Conservation (phyloP, 2,888 invertebrate genomes). For the Scaptomyza caliginosa region DNA sequence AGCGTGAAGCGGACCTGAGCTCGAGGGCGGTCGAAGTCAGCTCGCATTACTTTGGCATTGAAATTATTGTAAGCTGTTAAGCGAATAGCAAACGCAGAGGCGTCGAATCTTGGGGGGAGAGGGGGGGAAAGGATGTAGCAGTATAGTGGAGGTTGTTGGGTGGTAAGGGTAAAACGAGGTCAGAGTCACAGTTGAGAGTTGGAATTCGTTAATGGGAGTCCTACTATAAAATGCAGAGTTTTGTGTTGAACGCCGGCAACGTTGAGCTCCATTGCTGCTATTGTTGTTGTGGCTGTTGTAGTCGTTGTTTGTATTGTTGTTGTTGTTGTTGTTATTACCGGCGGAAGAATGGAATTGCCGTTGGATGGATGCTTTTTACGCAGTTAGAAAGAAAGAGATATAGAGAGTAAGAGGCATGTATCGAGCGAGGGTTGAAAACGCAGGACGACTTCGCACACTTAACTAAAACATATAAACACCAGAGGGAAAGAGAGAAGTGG, state of each 20-base stretch:
- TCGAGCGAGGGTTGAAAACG: constrained; percentile 44
- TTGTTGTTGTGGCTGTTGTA: constrained; percentile 31
- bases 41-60: constrained; percentile 50
- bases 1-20: background rate
- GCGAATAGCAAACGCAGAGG: constrained; percentile 26
- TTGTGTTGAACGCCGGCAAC: constrained; percentile 18
- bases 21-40: background rate
- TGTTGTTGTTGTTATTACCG: constrained; percentile 64
- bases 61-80: constrained; percentile 67
- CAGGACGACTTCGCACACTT: constrained; percentile 37
- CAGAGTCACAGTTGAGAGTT: constrained; percentile 31
- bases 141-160: background rate
- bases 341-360: constrained; percentile 68
- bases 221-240: constrained; percentile 54
- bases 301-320: constrained; percentile 35
- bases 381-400: background rate
- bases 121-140: too few relatives aligned
- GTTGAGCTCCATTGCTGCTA: constrained; percentile 44
- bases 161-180: constrained; percentile 32
- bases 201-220: constrained; percentile 2
- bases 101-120: background rate
- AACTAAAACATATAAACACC: constrained; percentile 26
- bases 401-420: constrained; percentile 11
- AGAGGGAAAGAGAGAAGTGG: background rate
- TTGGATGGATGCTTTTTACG: constrained; percentile 60